Conservation (phyloP, 2,113 vertebrate species). For the Sorex araneus region DNA sequence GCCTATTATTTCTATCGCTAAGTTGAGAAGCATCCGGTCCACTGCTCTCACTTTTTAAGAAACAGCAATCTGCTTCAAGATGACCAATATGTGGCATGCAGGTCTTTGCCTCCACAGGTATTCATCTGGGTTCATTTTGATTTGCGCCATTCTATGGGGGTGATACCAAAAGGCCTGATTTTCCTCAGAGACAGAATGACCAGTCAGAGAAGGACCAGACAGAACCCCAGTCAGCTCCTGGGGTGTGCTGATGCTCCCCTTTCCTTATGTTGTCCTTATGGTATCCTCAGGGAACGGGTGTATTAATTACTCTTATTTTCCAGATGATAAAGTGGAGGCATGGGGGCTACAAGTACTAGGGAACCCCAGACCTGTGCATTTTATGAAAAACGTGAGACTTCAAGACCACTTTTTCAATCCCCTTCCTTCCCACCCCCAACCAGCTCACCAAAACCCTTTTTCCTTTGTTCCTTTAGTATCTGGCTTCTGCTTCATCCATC, state of each 20-base stretch:
- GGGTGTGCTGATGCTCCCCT: background rate
- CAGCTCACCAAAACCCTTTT: background rate
- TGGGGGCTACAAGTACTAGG: background rate
- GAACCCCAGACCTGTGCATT: background rate
- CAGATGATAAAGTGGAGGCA: conserved; percentile 16
- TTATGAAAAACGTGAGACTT: background rate
- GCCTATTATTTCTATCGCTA: background rate
- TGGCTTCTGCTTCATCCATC: background rate
- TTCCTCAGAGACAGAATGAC: background rate
- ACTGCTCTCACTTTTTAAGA: conserved; percentile 1
- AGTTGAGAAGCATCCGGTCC: background rate
- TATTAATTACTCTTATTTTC: background rate
- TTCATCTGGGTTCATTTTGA: background rate
- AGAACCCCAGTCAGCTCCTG: too few relatives aligned
- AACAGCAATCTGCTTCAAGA: background rate
- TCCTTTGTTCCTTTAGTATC: background rate
- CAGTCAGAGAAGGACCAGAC: too few relatives aligned
- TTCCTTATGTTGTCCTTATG: background rate
- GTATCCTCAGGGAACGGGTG: background rate
- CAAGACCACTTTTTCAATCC: background rate
- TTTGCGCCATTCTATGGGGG: background rate
- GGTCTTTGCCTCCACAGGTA: background rate
- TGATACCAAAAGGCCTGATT: background rate
- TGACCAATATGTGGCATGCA: background rate
- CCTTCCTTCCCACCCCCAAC: fast-evolving